Evolutionary conservation across 1,140 invertebrate genomes (phyloP).

Genomic region (Anagrus nilaparvatae): DNA sequence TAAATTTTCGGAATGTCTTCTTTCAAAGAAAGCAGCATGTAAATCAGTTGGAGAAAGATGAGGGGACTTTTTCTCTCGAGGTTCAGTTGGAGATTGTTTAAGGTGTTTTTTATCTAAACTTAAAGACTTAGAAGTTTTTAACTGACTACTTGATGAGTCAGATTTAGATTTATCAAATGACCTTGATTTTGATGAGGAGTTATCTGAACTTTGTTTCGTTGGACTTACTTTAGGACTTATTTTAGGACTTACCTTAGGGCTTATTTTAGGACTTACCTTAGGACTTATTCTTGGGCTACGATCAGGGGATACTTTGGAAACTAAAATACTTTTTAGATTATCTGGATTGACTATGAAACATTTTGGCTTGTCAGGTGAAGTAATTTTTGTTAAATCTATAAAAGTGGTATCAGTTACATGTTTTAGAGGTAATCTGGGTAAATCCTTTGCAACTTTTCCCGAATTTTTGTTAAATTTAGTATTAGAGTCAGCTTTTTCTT

Average conservation of each 20-base stretch:
- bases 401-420: constrained; percentile 43
- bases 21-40: no score
- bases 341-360: constrained; percentile 29
- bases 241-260: constrained; percentile 26
- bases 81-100: constrained; percentile 29
- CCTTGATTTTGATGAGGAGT: constrained; percentile 22
- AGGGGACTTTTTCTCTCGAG: constrained; percentile 23
- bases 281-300: no score
- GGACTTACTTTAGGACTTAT: constrained; percentile 19
- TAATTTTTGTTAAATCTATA: constrained; percentile 35
- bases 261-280: constrained; percentile 22
- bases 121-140: constrained; percentile 22
- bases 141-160: constrained; percentile 21
- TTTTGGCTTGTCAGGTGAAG: constrained; percentile 28
- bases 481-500: constrained; percentile 38
- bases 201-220: constrained; percentile 16
- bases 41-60: constrained; percentile 29
- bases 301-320: constrained; percentile 32
- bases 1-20: constrained; percentile 28
- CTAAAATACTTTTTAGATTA: constrained; percentile 28
- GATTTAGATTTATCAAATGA: constrained; percentile 30
- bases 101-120: constrained; percentile 32
- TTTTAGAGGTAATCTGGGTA: constrained; percentile 36
- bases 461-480: constrained; percentile 27
- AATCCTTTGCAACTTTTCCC: constrained; percentile 25